Conservation (phyloP, 23 tunicate genomes). For the Phallusia fumigata region DNA sequence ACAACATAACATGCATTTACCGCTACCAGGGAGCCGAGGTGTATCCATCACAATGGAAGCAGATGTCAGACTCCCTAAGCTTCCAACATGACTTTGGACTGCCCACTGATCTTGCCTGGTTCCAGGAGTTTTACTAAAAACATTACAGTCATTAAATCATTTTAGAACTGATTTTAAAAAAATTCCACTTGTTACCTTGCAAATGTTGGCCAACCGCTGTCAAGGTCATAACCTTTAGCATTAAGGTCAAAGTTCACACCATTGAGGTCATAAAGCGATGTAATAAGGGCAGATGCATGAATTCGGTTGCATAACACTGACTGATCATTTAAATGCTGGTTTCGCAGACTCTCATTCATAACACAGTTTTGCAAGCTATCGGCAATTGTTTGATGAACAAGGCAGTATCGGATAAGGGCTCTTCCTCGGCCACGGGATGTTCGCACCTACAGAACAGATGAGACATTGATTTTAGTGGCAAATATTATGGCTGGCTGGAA, state of each 20-base stretch:
- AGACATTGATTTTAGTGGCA: no score
- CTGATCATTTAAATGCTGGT: constrained; percentile 40
- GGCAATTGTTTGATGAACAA: constrained; percentile 93
- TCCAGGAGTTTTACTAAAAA: constrained; percentile 35
- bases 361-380: constrained; percentile 93
- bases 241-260: constrained; percentile 89
- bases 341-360: constrained; percentile 39
- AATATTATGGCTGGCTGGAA: no score
- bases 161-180: not conserved
- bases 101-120: constrained; percentile 61
- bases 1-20: constrained; percentile 12
- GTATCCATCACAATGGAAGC: constrained; percentile 68
- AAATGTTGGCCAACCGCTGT: constrained; percentile 95
- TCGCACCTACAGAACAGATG: constrained; percentile 33
- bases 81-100: constrained; percentile 51
- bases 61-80: constrained; percentile 50
- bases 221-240: constrained; percentile 92
- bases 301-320: constrained; percentile 46
- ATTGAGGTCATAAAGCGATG: constrained; percentile 77
- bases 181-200: constrained; percentile 54
- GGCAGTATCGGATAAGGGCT: constrained; percentile 85
- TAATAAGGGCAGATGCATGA: constrained; percentile 48
- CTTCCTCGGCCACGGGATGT: constrained; percentile 82
- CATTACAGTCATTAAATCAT: not conserved
- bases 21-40: constrained; percentile 53